phyloP scores from a whole-genome alignment of 2,888 invertebrate genomes.

The Biston betularia region DNA sequence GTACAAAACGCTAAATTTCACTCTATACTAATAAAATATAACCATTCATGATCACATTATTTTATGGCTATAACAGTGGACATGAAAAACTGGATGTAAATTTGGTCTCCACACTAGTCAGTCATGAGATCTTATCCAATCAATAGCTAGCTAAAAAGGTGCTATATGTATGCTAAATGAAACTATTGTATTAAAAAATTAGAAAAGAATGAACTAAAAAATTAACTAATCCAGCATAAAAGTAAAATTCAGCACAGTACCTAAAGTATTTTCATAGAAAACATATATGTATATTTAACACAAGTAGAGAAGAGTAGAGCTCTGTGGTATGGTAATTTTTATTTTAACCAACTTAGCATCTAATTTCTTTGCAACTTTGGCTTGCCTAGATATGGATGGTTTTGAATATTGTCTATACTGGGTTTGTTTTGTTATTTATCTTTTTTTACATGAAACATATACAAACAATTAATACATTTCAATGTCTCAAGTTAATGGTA shows the following conservation, averaged over 20 bases:
- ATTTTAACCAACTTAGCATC: neutral
- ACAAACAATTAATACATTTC: no score
- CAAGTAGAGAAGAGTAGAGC: neutral
- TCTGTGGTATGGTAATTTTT: neutral
- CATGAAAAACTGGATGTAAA: conserved; percentile 14
- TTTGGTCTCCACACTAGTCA: conserved; percentile 1
- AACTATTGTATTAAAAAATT: conserved; percentile 3
- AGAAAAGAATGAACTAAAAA: conserved; percentile 29
- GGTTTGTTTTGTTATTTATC: no score
- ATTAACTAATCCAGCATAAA: neutral
- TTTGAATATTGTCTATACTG: no score
- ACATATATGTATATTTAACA: no score
- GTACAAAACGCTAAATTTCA: conserved; percentile 6
- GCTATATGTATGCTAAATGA: neutral
- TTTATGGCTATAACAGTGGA: conserved; percentile 8
- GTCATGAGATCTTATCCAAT: conserved; percentile 11
- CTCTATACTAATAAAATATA: conserved; percentile 24
- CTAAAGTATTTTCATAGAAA: no score
- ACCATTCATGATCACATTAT: conserved; percentile 14
- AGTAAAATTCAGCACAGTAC: no score
- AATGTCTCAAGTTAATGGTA: no score
- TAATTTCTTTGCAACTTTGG: neutral
- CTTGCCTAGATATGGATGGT: no score
- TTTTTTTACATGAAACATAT: no score
- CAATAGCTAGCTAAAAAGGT: neutral